Evolutionary conservation across 1,140 invertebrate species (phyloP).

Genomic region (Drosophila ambigua): DNA sequence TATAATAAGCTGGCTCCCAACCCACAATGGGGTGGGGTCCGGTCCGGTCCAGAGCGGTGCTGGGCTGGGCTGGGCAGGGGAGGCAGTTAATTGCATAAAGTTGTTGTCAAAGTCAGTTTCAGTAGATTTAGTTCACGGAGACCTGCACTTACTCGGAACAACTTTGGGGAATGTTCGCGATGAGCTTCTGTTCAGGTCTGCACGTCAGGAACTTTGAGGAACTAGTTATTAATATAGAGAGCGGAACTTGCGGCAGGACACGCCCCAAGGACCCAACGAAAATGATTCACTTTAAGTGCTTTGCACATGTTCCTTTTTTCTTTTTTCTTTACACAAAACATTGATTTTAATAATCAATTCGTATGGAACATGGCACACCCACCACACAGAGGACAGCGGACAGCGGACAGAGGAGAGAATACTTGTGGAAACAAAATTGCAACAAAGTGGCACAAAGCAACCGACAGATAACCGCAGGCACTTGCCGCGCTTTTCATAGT

Average conservation of each 20-base stretch:
- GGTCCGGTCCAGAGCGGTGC: background rate
- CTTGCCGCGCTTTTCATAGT: constrained; percentile 42
- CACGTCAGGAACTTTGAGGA: constrained; percentile 19
- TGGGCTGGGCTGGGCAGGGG: background rate
- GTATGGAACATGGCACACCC: constrained; percentile 15
- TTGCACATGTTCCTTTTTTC: background rate
- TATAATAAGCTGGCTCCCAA: constrained; percentile 45
- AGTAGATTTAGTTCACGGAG: constrained; percentile 3
- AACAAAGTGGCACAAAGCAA: constrained; percentile 36
- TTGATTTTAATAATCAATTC: constrained; percentile 33
- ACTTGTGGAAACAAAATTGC: background rate
- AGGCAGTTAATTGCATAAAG: constrained; percentile 48
- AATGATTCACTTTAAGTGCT: constrained; percentile 7
- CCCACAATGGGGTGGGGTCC: background rate
- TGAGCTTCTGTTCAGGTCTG: constrained; percentile 18
- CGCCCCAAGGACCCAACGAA: too few species aligned
- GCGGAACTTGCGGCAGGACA: background rate
- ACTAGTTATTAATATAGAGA: constrained; percentile 11
- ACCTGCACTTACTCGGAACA: constrained; percentile 5
- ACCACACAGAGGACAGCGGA: background rate
- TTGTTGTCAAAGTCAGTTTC: constrained; percentile 23
- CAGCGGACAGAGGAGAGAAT: background rate
- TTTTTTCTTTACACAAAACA: background rate
- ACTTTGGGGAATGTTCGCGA: constrained; percentile 22
- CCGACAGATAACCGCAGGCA: constrained; percentile 47